Evolutionary conservation across 2,797 vertebrate genomes (phyloP).

Genomic region (Gymnothorax javanicus): DNA sequence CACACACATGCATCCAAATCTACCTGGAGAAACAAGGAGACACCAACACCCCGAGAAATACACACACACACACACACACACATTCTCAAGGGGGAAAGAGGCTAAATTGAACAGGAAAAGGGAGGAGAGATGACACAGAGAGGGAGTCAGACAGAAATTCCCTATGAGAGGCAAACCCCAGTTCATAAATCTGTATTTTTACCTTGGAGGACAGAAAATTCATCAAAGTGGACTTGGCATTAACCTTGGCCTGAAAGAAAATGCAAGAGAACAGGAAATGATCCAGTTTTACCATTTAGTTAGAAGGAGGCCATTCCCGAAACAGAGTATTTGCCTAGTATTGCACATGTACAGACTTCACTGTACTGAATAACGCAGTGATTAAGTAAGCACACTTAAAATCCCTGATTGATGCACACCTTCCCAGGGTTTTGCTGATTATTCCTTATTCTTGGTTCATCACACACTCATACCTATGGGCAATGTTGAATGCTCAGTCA

Average conservation of each 20-base stretch:
- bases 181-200: constrained; percentile 29
- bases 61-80: background rate
- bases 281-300: background rate
- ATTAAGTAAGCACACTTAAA: too few relatives aligned
- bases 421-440: too few relatives aligned
- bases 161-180: background rate
- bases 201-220: constrained; percentile 80
- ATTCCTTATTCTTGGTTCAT: too few relatives aligned
- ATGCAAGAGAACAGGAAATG: background rate
- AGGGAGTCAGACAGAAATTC: background rate
- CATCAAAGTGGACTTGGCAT: constrained; percentile 76
- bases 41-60: background rate
- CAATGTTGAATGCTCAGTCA: too few relatives aligned
- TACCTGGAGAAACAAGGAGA: background rate
- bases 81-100: background rate
- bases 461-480: too few relatives aligned
- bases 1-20: background rate
- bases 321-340: too few relatives aligned
- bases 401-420: too few relatives aligned
- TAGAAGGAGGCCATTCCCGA: too few relatives aligned
- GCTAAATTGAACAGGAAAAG: background rate
- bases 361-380: too few relatives aligned
- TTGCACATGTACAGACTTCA: too few relatives aligned
- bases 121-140: background rate
- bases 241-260: constrained; percentile 70